These are phyloP conservation scores for Forficula auricularia DNA, from an alignment of 1,140 invertebrate genomes.

Conservation along the genomic window DNA sequence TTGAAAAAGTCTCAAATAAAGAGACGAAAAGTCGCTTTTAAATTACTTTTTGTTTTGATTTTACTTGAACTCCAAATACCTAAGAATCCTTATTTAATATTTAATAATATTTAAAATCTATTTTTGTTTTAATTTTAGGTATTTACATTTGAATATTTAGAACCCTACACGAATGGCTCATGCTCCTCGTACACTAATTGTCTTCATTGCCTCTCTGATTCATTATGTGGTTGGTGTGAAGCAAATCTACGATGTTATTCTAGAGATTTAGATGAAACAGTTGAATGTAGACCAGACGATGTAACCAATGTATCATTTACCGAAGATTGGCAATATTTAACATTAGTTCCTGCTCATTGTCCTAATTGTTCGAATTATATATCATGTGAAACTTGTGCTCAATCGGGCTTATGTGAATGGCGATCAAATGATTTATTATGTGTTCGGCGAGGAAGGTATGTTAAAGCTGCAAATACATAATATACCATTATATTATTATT, in stretches of 20 bases:
- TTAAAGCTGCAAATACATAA: constrained; percentile 7
- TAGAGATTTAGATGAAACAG: constrained; percentile 41
- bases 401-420: constrained; percentile 56
- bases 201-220: constrained; percentile 71
- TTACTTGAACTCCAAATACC: no score
- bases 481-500: no score
- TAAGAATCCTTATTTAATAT: no score
- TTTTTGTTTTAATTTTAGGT: constrained; percentile 27
- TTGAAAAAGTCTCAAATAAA: no score
- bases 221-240: constrained; percentile 79
- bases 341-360: constrained; percentile 61
- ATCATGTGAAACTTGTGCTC: constrained; percentile 60
- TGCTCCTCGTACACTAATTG: constrained; percentile 69
- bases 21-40: no score
- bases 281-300: constrained; percentile 31
- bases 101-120: no score
- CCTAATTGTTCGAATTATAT: constrained; percentile 73
- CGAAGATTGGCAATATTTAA: constrained; percentile 57
- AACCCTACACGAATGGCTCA: constrained; percentile 63
- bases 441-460: constrained; percentile 48
- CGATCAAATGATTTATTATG: constrained; percentile 40
- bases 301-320: constrained; percentile 20
- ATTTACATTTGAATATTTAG: constrained; percentile 75
- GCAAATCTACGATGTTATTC: constrained; percentile 43
- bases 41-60: no score